Evolutionary conservation across 2,113 vertebrate species (phyloP).

Genomic region (Mustela lutreola): DNA sequence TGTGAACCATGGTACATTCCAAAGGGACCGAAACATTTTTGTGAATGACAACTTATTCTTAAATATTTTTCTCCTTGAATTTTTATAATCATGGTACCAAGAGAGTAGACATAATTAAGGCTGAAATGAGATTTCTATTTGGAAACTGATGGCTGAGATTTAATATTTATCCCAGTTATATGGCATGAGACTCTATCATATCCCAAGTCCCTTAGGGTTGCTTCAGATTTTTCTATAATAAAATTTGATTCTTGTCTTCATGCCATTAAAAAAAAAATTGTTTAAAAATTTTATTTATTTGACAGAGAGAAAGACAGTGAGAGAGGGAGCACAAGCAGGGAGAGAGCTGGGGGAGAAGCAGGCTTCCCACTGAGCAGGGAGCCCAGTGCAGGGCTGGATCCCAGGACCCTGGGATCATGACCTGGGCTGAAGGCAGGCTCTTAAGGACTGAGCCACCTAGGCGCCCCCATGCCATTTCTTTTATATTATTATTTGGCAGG

Average conservation of each 20-base stretch:
- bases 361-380: too few species aligned
- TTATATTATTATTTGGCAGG: not conserved
- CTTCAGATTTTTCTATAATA: conserved; percentile 3
- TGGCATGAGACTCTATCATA: not conserved
- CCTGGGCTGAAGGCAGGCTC: too few species aligned
- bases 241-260: not conserved
- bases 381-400: too few species aligned
- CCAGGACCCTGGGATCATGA: too few species aligned
- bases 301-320: too few species aligned
- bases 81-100: conserved; percentile 57
- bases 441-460: too few species aligned
- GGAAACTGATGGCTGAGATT: conserved; percentile 46
- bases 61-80: conserved; percentile 61
- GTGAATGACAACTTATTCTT: conserved; percentile 9
- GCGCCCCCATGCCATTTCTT: too few species aligned
- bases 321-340: too few species aligned
- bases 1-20: not conserved
- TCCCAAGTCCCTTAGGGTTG: not conserved
- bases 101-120: conserved; percentile 61
- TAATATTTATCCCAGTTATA: conserved; percentile 63
- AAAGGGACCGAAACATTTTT: not conserved
- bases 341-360: too few species aligned
- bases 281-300: not conserved
- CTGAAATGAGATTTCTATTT: conserved; percentile 65
- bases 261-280: not conserved